These are phyloP conservation scores for Asobara japonica DNA, from an alignment of 1,140 invertebrate species.

Conservation along the genomic window DNA sequence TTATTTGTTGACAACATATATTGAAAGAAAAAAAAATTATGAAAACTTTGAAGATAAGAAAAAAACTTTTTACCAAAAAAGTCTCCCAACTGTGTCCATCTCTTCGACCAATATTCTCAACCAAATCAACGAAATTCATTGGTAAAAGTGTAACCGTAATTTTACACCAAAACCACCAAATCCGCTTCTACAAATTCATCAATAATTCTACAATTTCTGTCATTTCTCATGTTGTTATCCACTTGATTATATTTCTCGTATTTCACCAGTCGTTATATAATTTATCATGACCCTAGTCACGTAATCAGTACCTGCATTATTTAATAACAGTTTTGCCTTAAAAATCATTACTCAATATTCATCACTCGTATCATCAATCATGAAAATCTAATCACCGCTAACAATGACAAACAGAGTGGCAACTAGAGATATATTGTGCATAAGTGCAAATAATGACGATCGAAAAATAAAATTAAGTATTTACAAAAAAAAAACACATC, in stretches of 20 bases:
- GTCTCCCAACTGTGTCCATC: too few species aligned
- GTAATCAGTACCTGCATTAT: slow-evolving; percentile 13
- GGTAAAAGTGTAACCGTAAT: too few species aligned
- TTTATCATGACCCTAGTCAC: slow-evolving; percentile 6
- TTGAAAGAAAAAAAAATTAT: too few species aligned
- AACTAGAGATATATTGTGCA: neutral
- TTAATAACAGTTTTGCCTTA: neutral
- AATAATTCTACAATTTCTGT: neutral
- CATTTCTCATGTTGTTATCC: neutral
- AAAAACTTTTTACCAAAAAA: too few species aligned
- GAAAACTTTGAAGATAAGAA: too few species aligned
- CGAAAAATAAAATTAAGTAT: neutral
- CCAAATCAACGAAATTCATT: too few species aligned
- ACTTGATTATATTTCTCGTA: slow-evolving; percentile 10
- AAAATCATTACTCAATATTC: slow-evolving; percentile 4
- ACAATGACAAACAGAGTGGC: neutral
- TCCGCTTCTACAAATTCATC: slow-evolving; percentile 11
- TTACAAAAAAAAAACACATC: neutral
- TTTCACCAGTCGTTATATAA: slow-evolving; percentile 7
- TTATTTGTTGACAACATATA: too few species aligned
- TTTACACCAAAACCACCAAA: too few species aligned
- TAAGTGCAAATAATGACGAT: neutral
- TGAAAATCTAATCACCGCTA: slow-evolving; percentile 5
- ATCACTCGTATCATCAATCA: neutral
- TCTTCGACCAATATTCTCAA: too few species aligned